A percentile compares a stretch with the other conserved stretches of the same genome.
These are phyloP conservation scores for Rotaria sp. DNA, from an alignment of 2,888 invertebrate species.

Conservation along the genomic window DNA sequence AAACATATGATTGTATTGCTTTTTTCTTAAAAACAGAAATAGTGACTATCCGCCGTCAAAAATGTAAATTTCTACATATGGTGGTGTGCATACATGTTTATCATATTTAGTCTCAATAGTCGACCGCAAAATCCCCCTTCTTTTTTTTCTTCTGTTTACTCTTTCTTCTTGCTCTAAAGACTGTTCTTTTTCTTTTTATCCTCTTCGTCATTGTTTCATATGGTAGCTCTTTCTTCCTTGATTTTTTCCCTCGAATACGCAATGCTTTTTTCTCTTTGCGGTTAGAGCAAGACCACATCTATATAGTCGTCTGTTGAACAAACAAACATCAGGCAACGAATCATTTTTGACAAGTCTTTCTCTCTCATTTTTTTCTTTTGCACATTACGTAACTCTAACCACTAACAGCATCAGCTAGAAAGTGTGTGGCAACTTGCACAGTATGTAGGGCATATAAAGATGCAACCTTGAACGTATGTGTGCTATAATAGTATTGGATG, in stretches of 20 bases:
- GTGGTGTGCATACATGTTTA: background rate
- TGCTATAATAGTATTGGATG: background rate
- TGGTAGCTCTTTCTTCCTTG: slow-evolving; percentile 4
- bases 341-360: background rate
- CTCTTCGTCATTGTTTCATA: background rate
- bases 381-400: background rate
- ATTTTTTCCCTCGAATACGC: background rate
- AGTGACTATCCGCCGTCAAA: background rate
- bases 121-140: background rate
- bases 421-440: background rate
- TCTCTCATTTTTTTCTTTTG: background rate
- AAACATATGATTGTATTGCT: background rate
- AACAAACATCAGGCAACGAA: background rate
- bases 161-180: background rate
- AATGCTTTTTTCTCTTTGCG: background rate
- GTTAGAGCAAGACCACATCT: background rate
- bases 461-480: background rate
- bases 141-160: background rate
- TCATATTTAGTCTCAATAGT: background rate
- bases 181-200: background rate
- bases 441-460: background rate
- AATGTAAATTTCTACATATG: background rate
- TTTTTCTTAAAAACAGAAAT: no score
- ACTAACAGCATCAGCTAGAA: background rate
- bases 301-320: background rate